Base-by-base conservation (phyloP, 2,113 vertebrate genomes). In the Chlorocebus sabaeus region DNA sequence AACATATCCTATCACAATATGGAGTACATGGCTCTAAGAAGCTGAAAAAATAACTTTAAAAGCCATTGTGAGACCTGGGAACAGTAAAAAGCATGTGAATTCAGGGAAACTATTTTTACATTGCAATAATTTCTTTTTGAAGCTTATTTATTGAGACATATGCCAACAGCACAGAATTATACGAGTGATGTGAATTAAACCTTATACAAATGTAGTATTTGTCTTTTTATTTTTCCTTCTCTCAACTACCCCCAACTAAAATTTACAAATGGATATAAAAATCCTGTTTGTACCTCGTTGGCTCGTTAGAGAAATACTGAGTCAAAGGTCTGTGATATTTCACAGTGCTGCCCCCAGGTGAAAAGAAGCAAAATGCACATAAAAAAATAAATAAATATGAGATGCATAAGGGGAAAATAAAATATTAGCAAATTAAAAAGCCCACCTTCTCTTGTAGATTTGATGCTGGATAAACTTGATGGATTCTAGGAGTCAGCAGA, bases 11-110 rank as follows among this genome's bases (percentile, higher is more conserved):
- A 20, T 81, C 95, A 93, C n/a, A 91, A 70, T 75, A 67, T 2
- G 32, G 32, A 25, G 68, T 57, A 40, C 13, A 18, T 76, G 86
- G 57, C 61, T 94, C 75, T 75, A 45, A 61, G n/a, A 97, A 52
- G 48, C 88, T 96, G 64, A 89, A 27, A 95, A 97, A 98, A 96
- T 75, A 55, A 96, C 87, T 90, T 87, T 90, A 97, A 98, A 98
- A 98, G 83, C 90, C 18, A 81, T 61, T 97, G 95, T 81, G 25
- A 80, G 48, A 86, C 93, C 67, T 22, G 80, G 82, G 72, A 97
- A 23, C 25, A 61, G 8, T 97, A 81, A 79, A 98, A 79, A 92
- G 75, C 89, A 93, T 14, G 70, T 70, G 86, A 95, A 97, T 98
- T 64, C 90, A 82, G 35, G 80, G 61, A 25, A 98, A 78, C 23